Percentiles rank a stretch among this genome's conserved stretches.
Conservation (phyloP, 2,888 invertebrate genomes). For the Hirtodrosophila cameraria region DNA sequence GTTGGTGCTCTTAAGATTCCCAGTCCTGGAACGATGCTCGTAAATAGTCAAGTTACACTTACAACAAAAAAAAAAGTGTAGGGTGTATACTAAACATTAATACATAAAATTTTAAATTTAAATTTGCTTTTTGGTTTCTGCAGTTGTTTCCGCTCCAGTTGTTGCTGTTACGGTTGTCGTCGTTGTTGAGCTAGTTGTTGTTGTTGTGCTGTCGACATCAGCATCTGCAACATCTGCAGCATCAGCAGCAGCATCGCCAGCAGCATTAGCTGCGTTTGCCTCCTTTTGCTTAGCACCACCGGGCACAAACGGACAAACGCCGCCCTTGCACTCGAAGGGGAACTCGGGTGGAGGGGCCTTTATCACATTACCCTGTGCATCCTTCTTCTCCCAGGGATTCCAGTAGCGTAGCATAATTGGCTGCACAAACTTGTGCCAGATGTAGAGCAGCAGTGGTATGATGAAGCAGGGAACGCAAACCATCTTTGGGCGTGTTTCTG, state of each 20-base stretch:
- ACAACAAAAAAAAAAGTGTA: too few species aligned
- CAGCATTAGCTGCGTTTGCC: neutral
- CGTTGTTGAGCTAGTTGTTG: neutral
- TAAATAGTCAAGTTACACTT: too few species aligned
- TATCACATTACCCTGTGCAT: slow-evolving; percentile 86
- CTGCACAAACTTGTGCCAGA: slow-evolving; percentile 94
- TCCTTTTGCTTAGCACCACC: slow-evolving; percentile 32
- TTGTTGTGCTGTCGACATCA: neutral
- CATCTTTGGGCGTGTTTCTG: slow-evolving; percentile 84
- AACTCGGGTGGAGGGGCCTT: slow-evolving; percentile 85
- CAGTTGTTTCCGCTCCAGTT: neutral
- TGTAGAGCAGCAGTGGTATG: slow-evolving; percentile 91
- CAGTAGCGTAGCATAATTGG: slow-evolving; percentile 92
- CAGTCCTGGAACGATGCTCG: too few species aligned
- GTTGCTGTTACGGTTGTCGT: neutral
- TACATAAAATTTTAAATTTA: slow-evolving; percentile 17
- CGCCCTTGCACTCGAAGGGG: slow-evolving; percentile 87
- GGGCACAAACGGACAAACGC: slow-evolving; percentile 84
- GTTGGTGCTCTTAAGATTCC: slow-evolving; percentile 12
- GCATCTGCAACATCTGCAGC: neutral
- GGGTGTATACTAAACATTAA: too few species aligned
- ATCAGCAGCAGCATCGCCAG: neutral
- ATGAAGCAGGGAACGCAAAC: slow-evolving; percentile 94
- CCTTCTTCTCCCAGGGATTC: slow-evolving; percentile 91
- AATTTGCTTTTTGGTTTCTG: slow-evolving; percentile 49